A percentile compares a stretch with the other conserved stretches of the same genome.
Evolutionary conservation across 2,888 invertebrate genomes (phyloP).

Genomic region (Tetheella fluctuosa): DNA sequence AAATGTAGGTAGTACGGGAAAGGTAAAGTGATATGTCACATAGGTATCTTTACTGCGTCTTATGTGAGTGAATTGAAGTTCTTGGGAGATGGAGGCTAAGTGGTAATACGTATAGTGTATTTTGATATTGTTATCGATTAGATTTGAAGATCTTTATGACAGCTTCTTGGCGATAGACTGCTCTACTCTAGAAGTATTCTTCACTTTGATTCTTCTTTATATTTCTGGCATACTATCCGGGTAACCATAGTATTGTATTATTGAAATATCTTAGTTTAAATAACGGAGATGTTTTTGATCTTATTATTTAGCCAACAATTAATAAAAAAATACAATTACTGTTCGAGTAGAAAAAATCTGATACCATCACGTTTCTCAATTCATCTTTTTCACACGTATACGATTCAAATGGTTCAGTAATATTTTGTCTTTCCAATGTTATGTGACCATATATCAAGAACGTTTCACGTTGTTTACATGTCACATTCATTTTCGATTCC

Average conservation of each 20-base stretch:
- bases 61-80: conserved; percentile 5
- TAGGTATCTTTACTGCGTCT: conserved; percentile 15
- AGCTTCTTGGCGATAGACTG: not conserved
- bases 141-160: not conserved
- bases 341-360: too few relatives aligned
- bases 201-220: too few relatives aligned
- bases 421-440: conserved; percentile 17
- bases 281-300: too few relatives aligned
- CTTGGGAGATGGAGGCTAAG: not conserved
- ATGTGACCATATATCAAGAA: conserved; percentile 27
- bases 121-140: not conserved
- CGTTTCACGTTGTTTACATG: conserved; percentile 60
- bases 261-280: too few relatives aligned
- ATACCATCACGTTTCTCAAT: not conserved
- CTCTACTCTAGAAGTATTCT: too few relatives aligned
- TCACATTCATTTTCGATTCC: conserved; percentile 70
- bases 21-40: conserved; percentile 44
- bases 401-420: conserved; percentile 5
- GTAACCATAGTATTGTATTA: too few relatives aligned
- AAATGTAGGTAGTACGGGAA: conserved; percentile 30
- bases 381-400: conserved; percentile 1
- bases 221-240: too few relatives aligned
- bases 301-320: too few relatives aligned
- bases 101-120: not conserved
- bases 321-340: too few relatives aligned